Percentiles rank a stretch among this genome's conserved stretches.
Evolutionary conservation across 92 coral and sea anemone species (phyloP).

Genomic region (Zoanthus solanderi): DNA sequence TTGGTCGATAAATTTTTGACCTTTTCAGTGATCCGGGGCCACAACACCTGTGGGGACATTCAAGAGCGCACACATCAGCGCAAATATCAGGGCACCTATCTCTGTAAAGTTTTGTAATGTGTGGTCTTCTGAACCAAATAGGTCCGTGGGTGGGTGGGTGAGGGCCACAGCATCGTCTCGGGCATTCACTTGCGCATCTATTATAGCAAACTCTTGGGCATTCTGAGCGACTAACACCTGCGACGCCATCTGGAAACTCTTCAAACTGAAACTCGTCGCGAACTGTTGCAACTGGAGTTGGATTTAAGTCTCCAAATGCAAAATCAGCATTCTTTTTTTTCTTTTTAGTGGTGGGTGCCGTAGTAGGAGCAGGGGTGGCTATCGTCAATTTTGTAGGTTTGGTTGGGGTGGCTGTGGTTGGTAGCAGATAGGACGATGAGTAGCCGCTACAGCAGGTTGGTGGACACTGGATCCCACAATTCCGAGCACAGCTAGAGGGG

Average conservation of each 20-base stretch:
- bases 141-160: constrained; percentile 63
- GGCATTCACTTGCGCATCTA: constrained; percentile 79
- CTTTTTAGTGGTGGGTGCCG: constrained; percentile 46
- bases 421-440: neutral
- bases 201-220: constrained; percentile 83
- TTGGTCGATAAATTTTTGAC: constrained; percentile 42
- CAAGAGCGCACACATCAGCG: constrained; percentile 88
- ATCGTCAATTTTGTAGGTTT: constrained; percentile 25
- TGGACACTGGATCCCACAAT: constrained; percentile 82
- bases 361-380: constrained; percentile 23
- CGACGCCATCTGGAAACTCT: neutral
- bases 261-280: constrained; percentile 32
- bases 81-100: constrained; percentile 80
- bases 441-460: constrained; percentile 63
- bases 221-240: constrained; percentile 15
- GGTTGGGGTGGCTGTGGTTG: constrained; percentile 44
- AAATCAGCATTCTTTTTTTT: constrained; percentile 43
- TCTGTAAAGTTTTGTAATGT: constrained; percentile 56
- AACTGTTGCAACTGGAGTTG: constrained; percentile 33
- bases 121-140: constrained; percentile 64
- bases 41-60: constrained; percentile 94
- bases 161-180: constrained; percentile 96
- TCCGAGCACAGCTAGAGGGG: constrained; percentile 80
- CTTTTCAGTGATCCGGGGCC: constrained; percentile 88
- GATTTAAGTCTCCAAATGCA: constrained; percentile 17